phyloP scores from a whole-genome alignment of 2,113 vertebrate species.

The Arothron firmamentum region DNA sequence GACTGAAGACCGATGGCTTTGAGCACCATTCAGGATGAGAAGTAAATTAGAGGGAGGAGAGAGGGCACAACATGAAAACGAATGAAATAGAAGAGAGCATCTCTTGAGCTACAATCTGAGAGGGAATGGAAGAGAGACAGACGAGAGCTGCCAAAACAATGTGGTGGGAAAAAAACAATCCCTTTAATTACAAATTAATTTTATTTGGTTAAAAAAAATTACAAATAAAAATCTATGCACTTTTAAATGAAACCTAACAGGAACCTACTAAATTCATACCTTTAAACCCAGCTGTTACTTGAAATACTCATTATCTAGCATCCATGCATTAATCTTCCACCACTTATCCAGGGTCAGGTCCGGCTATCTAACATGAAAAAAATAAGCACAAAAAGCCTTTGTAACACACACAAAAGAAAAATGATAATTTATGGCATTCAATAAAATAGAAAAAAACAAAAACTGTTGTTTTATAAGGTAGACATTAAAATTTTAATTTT shows the following conservation, averaged over 20 bases:
- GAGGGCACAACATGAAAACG: constrained; percentile 31
- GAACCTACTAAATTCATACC: not conserved
- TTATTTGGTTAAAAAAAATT: constrained; percentile 52
- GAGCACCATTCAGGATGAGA: constrained; percentile 30
- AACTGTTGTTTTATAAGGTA: constrained; percentile 1
- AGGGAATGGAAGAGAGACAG: not conserved
- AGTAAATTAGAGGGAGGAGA: constrained; percentile 46
- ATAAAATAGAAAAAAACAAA: constrained; percentile 15
- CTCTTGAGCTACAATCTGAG: constrained; percentile 32
- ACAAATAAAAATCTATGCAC: constrained; percentile 2
- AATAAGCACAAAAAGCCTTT: not conserved
- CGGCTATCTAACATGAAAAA: constrained; percentile 33
- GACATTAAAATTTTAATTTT: not conserved
- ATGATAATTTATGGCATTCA: not conserved
- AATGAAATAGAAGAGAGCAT: constrained; percentile 29
- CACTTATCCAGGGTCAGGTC: too few relatives aligned
- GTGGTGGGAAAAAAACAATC: constrained; percentile 14
- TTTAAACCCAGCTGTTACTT: not conserved
- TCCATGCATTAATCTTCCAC: too few relatives aligned
- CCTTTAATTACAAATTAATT: constrained; percentile 30
- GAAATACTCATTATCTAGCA: constrained; percentile 1
- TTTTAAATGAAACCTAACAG: not conserved
- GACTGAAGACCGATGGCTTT: constrained; percentile 48
- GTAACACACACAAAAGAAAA: not conserved
- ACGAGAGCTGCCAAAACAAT: constrained; percentile 8